Percentiles rank a stretch among this genome's conserved stretches.
Conservation (phyloP, 2,113 vertebrate genomes). For the Archilochus colubris region DNA sequence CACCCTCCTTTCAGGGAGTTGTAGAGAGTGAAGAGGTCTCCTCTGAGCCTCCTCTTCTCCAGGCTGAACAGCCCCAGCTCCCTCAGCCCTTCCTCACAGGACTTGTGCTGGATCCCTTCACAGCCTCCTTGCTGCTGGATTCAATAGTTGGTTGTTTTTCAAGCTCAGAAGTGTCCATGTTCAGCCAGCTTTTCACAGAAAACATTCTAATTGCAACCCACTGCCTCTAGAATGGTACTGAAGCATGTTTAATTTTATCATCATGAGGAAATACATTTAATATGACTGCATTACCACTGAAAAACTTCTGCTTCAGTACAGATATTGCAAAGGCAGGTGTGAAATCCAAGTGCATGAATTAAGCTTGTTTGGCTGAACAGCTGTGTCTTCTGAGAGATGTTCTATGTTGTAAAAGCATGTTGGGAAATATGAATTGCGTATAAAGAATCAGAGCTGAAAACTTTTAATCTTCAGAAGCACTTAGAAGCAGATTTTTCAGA, state of each 20-base stretch:
- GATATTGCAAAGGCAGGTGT: not conserved
- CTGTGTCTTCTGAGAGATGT: not conserved
- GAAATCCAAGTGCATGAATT: not conserved
- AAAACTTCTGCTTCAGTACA: not conserved
- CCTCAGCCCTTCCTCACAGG: too few relatives aligned
- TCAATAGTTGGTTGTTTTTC: not conserved
- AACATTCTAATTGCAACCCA: not conserved
- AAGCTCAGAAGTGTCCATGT: not conserved
- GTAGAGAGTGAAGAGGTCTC: too few relatives aligned
- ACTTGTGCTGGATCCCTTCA: too few relatives aligned
- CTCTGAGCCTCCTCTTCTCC: too few relatives aligned
- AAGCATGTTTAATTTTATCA: not conserved
- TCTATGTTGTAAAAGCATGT: not conserved
- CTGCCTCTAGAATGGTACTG: not conserved
- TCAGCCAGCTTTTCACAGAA: not conserved
- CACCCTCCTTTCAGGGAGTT: too few relatives aligned
- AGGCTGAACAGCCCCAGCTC: too few relatives aligned
- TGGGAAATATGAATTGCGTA: not conserved
- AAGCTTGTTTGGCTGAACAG: not conserved
- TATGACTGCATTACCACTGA: not conserved
- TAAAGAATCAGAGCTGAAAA: not conserved
- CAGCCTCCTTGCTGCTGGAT: not conserved
- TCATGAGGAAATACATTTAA: not conserved
- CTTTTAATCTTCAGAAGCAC: slow-evolving; percentile 34
- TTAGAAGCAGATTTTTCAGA: not conserved